A percentile compares a stretch with the other conserved stretches of the same genome.
These are phyloP conservation scores for Apotomis turbidana DNA, from an alignment of 2,888 invertebrate species.

Conservation along the genomic window DNA sequence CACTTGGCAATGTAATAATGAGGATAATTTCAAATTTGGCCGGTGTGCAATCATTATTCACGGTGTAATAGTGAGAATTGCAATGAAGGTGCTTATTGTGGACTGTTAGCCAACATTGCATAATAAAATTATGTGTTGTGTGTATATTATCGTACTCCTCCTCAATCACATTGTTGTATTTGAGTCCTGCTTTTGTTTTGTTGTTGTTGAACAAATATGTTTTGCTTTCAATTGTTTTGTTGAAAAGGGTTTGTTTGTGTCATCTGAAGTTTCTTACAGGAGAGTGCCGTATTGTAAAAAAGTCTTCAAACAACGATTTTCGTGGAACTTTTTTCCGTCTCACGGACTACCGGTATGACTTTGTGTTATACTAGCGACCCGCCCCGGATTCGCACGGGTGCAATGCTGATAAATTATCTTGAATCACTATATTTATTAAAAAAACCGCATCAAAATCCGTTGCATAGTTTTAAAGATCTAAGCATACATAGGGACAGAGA, in stretches of 20 bases:
- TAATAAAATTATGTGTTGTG: not conserved
- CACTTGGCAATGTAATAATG: not conserved
- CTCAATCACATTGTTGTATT: slow-evolving; percentile 1
- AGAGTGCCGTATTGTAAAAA: no score
- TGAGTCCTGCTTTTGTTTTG: slow-evolving; percentile 22
- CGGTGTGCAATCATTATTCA: not conserved
- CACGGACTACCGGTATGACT: no score
- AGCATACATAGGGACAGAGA: no score
- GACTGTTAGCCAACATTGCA: slow-evolving; percentile 17
- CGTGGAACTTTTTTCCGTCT: no score
- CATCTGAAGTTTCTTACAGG: no score
- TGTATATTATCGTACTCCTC: not conserved
- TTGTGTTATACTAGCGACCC: no score
- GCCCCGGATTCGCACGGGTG: no score
- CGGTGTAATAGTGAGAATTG: slow-evolving; percentile 8
- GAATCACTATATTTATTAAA: no score
- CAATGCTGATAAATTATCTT: no score
- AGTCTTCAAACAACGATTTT: no score
- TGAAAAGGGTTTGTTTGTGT: not conserved
- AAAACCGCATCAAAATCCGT: no score
- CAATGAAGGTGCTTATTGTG: slow-evolving; percentile 12
- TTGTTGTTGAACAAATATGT: slow-evolving; percentile 9
- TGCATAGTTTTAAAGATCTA: no score
- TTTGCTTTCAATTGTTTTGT: not conserved
- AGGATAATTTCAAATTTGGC: slow-evolving; percentile 5